Evolutionary conservation across 1,140 invertebrate genomes (phyloP), one percentile per base, ranked within the genome.

Genomic region (Leptonema lineaticorne): DNA sequence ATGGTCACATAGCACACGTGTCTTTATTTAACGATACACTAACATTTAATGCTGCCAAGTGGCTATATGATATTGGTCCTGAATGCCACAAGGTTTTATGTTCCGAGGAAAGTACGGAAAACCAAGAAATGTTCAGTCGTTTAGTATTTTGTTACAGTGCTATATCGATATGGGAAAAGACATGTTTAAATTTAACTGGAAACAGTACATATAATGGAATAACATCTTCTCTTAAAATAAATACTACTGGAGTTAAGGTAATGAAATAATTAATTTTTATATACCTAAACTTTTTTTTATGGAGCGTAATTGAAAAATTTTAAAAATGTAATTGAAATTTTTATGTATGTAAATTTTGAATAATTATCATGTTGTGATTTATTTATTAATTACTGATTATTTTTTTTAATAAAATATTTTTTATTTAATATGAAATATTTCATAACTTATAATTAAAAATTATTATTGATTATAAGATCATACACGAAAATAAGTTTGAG

Each of bases 131-230:
- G 71, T 73, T 63, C 58, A 84, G 69, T 64, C 83, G 14, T 66
- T 76, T 18, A 46, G 78, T 87, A 1, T 82, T 87, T 63, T 85
- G 84, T 69, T 88, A 84, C 73, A 79, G 77, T 16, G 79, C 84
- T 0, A 75, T 82, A 69, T 85, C 85, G 1, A 83, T 81, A 68
- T 82, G 81, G 75, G 78, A 82, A 67, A 77, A 76, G 20, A 74
- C 74, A 18, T 85, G 85, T 68, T 74, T 82, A 22, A 86, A 88
- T 77, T 71, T 88, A 24, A 84, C 85, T 63, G 76, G 80, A 9
- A 76, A 78, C 14, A 77, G 78, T 5, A 76, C 74, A 24, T 84
- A 81, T 72, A 78, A 83, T 41, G 86, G 83, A 4, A 75, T 76
- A 1, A 77, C 85, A 0, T 71, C 70, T 2, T 85, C 83, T 0